phyloP scores from a whole-genome alignment of 1,140 invertebrate species.

The Trichogramma pretiosum region DNA sequence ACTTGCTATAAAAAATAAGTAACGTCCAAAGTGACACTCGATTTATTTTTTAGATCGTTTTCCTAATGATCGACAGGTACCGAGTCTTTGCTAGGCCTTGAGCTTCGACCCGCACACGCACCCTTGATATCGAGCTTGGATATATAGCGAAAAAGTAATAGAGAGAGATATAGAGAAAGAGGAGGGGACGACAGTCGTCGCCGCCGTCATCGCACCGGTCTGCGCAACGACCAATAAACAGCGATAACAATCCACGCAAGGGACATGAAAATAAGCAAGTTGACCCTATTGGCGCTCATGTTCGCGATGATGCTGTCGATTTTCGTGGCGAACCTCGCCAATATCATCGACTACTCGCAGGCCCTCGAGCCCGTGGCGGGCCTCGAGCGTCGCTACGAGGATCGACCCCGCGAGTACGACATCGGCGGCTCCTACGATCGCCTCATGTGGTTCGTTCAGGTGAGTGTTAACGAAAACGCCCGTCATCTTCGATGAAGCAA shows the following conservation, averaged over 20 bases:
- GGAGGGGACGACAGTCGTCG: too few species aligned
- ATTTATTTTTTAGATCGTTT: too few species aligned
- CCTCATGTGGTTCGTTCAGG: slow-evolving; percentile 71
- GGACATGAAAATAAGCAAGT: slow-evolving; percentile 46
- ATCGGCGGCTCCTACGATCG: slow-evolving; percentile 50
- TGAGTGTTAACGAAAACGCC: slow-evolving; percentile 33
- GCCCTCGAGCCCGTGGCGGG: slow-evolving; percentile 21
- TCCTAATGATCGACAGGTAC: slow-evolving; percentile 3
- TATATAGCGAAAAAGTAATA: too few species aligned
- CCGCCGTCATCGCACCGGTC: too few species aligned
- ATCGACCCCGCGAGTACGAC: slow-evolving; percentile 43
- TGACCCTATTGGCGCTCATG: slow-evolving; percentile 41
- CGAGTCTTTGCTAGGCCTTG: background rate
- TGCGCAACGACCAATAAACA: background rate
- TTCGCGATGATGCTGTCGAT: slow-evolving; percentile 48
- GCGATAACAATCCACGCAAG: background rate
- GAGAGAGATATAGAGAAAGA: too few species aligned
- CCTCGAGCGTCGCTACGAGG: too few species aligned
- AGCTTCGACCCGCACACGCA: background rate
- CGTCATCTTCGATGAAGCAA: too few species aligned
- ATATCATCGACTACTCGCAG: slow-evolving; percentile 44
- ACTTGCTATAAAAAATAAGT: too few species aligned
- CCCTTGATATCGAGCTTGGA: too few species aligned
- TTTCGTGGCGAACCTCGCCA: slow-evolving; percentile 48
- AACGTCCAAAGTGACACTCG: too few species aligned